These are phyloP conservation scores for Andrena minutula DNA, from an alignment of 2,888 invertebrate species.

Conservation along the genomic window DNA sequence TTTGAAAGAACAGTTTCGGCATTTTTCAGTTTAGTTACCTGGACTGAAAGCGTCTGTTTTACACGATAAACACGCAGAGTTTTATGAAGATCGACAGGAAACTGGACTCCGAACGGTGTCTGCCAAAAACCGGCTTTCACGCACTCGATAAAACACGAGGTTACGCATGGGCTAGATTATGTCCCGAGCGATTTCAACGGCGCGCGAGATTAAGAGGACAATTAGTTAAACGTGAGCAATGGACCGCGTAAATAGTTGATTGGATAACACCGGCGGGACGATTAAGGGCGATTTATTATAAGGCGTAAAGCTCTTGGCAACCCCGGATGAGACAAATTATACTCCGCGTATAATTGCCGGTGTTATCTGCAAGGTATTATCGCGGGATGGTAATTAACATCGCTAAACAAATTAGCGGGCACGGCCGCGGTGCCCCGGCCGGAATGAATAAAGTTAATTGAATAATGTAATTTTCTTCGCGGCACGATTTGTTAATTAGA, in stretches of 20 bases:
- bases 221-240: slow-evolving; percentile 37
- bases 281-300: slow-evolving; percentile 60
- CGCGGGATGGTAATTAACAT: slow-evolving; percentile 43
- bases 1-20: background rate
- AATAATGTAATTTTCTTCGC: slow-evolving; percentile 37
- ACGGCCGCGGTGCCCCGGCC: background rate
- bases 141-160: background rate
- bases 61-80: too few species aligned
- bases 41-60: too few species aligned
- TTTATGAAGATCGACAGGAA: background rate
- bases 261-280: slow-evolving; percentile 38
- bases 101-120: background rate
- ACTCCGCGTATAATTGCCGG: slow-evolving; percentile 47
- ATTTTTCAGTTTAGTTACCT: too few species aligned
- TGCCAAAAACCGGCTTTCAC: background rate
- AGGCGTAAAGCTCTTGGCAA: slow-evolving; percentile 52
- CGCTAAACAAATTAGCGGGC: slow-evolving; percentile 43
- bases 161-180: background rate
- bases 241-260: slow-evolving; percentile 53
- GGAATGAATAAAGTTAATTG: slow-evolving; percentile 36
- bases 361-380: slow-evolving; percentile 51
- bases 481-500: slow-evolving; percentile 42
- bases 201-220: slow-evolving; percentile 17
- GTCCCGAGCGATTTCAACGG: background rate
- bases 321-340: slow-evolving; percentile 52